Evolutionary conservation across 2,797 vertebrate genomes (phyloP).

Genomic region (Uromys caudimaculatus): DNA sequence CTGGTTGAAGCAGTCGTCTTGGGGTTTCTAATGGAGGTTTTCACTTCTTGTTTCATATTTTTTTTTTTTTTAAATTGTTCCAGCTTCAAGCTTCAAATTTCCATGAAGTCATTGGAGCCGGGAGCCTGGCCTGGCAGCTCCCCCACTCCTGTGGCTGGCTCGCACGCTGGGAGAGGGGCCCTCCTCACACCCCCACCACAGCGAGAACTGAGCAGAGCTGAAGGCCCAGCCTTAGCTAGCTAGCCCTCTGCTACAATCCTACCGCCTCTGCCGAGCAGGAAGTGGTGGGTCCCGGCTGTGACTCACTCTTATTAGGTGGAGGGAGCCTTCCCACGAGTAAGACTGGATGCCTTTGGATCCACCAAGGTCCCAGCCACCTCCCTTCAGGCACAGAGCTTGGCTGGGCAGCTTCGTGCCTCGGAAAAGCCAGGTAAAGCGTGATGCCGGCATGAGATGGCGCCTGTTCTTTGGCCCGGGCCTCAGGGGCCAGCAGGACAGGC

Average conservation of each 20-base stretch:
- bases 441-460: neutral
- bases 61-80: constrained; percentile 50
- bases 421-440: constrained; percentile 66
- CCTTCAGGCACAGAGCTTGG: neutral
- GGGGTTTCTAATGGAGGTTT: constrained; percentile 56
- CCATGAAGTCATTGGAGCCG: constrained; percentile 69
- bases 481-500: neutral
- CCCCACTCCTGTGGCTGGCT: neutral
- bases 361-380: neutral
- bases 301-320: constrained; percentile 67
- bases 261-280: constrained; percentile 64
- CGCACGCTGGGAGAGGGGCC: neutral
- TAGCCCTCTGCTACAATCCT: neutral
- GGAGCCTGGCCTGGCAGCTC: constrained; percentile 33
- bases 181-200: neutral
- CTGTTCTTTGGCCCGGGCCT: neutral
- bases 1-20: neutral
- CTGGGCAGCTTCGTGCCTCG: neutral
- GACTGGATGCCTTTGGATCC: neutral
- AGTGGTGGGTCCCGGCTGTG: constrained; percentile 74
- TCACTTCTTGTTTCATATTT: constrained; percentile 55
- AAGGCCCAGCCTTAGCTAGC: neutral
- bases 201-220: neutral
- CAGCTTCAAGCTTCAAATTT: constrained; percentile 73
- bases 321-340: constrained; percentile 31